Conservation (phyloP, 2,113 vertebrate species). For the Pristiophorus japonicus region DNA sequence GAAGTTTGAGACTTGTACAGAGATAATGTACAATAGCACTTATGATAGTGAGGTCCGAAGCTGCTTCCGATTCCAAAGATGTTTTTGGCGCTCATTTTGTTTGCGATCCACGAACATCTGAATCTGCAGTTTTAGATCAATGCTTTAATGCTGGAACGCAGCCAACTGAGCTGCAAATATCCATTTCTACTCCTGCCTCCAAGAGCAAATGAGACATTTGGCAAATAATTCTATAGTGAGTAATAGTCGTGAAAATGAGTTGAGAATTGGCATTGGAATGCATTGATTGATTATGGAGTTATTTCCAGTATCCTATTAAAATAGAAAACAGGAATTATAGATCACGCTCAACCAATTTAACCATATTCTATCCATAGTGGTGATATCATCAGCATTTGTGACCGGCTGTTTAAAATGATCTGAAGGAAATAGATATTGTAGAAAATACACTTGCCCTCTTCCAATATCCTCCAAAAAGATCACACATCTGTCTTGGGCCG, state of each 20-base stretch:
- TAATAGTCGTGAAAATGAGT: neutral
- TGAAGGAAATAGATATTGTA: neutral
- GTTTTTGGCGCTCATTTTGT: neutral
- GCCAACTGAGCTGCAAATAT: neutral
- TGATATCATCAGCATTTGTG: neutral
- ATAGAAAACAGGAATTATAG: neutral
- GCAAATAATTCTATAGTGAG: neutral
- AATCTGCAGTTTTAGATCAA: neutral
- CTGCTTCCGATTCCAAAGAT: neutral
- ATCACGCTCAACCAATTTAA: neutral
- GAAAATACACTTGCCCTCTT: neutral
- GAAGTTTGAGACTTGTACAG: neutral
- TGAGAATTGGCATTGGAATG: neutral
- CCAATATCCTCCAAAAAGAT: neutral
- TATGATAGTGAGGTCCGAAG: neutral
- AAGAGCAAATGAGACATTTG: neutral
- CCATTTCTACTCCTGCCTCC: neutral
- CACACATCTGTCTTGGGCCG: too few species aligned
- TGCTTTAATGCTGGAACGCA: neutral
- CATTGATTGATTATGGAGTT: neutral
- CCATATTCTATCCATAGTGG: neutral
- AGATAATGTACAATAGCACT: neutral
- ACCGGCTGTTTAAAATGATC: neutral
- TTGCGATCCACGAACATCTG: neutral
- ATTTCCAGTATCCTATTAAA: neutral